phyloP scores from a whole-genome alignment of 1,140 invertebrate genomes.

The Orchesella cincta region DNA sequence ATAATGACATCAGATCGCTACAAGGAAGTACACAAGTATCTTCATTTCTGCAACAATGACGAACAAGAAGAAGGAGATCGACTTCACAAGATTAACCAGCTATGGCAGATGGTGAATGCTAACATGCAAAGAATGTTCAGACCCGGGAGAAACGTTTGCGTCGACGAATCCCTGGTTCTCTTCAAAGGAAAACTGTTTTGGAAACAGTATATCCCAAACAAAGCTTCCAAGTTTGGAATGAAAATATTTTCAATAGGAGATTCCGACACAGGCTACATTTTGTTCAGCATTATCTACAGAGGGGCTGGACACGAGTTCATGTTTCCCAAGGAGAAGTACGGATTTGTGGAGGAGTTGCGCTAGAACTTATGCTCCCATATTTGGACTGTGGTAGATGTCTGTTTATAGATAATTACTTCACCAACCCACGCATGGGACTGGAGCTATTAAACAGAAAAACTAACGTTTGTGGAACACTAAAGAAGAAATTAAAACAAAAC shows the following conservation, averaged over 20 bases:
- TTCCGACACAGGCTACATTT: constrained; percentile 53
- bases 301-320: constrained; percentile 6
- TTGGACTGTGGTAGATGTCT: constrained; percentile 55
- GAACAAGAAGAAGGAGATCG: background rate
- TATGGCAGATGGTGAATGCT: background rate
- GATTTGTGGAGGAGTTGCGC: constrained; percentile 47
- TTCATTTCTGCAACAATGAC: background rate
- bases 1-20: background rate
- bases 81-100: background rate
- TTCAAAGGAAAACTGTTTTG: constrained; percentile 54
- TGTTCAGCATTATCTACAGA: constrained; percentile 54
- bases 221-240: constrained; percentile 55
- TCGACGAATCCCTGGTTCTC: constrained; percentile 50
- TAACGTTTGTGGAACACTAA: constrained; percentile 52
- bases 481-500: constrained; percentile 28
- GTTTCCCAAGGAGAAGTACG: constrained; percentile 46
- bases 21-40: background rate
- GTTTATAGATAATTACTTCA: constrained; percentile 58
- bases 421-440: constrained; percentile 52
- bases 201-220: constrained; percentile 55
- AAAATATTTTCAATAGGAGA: constrained; percentile 55
- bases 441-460: constrained; percentile 54
- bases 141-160: background rate
- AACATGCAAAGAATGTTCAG: background rate
- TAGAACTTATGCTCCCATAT: constrained; percentile 37